phyloP scores from a whole-genome alignment of 2,888 invertebrate genomes.

The Caenorhabditis sp. region DNA sequence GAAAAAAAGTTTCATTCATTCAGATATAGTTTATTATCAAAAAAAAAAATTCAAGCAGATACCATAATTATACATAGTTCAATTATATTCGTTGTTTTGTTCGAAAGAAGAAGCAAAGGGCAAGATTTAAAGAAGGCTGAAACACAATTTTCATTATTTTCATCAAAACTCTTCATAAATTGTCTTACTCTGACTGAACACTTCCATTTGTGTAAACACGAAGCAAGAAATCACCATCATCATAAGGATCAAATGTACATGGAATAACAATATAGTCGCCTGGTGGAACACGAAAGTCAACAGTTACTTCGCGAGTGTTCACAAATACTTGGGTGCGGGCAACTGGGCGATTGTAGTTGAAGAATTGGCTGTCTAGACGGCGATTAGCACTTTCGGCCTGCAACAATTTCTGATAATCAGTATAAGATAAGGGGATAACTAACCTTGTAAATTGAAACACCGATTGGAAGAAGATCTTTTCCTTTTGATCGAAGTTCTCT shows the following conservation, averaged over 20 bases:
- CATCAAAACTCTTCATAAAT: too few species aligned
- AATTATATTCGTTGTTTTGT: too few species aligned
- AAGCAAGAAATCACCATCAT: conserved; percentile 92
- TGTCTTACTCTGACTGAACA: neutral
- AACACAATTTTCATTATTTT: neutral
- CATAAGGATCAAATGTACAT: conserved; percentile 92
- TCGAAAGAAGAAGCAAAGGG: too few species aligned
- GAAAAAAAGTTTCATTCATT: too few species aligned
- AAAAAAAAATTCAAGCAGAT: too few species aligned
- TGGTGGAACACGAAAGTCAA: conserved; percentile 88
- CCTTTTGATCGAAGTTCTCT: conserved; percentile 86
- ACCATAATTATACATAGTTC: too few species aligned
- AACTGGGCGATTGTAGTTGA: conserved; percentile 82
- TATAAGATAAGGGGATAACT: neutral
- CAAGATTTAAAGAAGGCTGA: conserved; percentile 1
- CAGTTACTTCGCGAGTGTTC: conserved; percentile 84
- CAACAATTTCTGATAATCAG: neutral
- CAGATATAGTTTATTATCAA: too few species aligned
- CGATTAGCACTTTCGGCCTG: neutral
- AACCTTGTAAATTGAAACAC: conserved; percentile 86
- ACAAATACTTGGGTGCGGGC: conserved; percentile 93
- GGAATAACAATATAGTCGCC: conserved; percentile 94
- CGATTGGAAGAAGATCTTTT: conserved; percentile 89
- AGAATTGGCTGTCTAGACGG: conserved; percentile 76
- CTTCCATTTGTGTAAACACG: conserved; percentile 90